These are phyloP conservation scores for Ploceus nigricollis DNA, from an alignment of 2,113 vertebrate species.

Conservation along the genomic window DNA sequence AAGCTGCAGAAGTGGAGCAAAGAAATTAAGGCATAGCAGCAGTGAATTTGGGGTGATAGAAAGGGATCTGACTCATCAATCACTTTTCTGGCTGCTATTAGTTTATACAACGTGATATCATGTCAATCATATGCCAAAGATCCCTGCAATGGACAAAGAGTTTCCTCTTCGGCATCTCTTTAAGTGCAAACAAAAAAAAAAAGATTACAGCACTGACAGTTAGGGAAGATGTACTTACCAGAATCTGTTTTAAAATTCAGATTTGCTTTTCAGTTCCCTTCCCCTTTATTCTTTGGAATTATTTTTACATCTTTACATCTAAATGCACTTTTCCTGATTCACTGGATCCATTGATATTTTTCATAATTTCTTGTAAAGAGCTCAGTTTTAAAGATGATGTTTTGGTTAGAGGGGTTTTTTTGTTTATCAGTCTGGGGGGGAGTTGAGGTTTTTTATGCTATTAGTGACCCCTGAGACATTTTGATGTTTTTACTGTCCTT, in stretches of 20 bases:
- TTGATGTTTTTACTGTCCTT: background rate
- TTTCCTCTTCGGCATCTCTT: background rate
- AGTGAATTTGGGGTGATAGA: background rate
- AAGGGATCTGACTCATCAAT: background rate
- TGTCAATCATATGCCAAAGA: background rate
- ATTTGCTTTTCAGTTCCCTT: background rate
- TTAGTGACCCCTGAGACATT: background rate
- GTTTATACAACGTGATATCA: background rate
- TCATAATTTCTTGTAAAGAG: background rate
- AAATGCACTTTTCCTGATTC: background rate
- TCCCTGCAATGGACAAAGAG: background rate
- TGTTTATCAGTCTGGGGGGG: rapidly evolving
- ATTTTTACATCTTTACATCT: background rate
- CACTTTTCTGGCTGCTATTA: background rate
- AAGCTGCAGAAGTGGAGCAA: background rate
- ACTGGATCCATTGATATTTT: background rate
- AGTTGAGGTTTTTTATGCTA: background rate
- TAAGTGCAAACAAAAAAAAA: background rate
- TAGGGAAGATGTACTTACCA: background rate
- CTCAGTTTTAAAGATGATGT: background rate
- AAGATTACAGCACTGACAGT: background rate
- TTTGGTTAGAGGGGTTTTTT: background rate
- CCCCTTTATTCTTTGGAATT: background rate
- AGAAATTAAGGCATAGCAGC: background rate
- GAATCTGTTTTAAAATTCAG: background rate